Evolutionary conservation across 2,888 invertebrate species (phyloP).

Genomic region (Caenorhabditis sulstoni): DNA sequence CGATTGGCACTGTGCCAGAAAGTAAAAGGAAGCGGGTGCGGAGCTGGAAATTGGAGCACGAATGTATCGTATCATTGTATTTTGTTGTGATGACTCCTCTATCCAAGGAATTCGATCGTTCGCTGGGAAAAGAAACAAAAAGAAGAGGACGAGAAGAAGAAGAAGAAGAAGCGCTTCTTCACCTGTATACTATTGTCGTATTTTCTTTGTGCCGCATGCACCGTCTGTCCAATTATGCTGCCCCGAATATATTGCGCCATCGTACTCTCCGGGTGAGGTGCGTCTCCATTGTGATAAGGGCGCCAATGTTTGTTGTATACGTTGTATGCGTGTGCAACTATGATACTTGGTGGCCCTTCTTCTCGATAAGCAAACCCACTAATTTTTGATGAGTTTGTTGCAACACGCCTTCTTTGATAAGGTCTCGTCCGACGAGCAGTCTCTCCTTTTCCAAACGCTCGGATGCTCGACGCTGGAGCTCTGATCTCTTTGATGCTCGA

Average conservation of each 20-base stretch:
- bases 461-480: not conserved
- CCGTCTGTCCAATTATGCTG: slow-evolving; percentile 46
- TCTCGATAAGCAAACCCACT: slow-evolving; percentile 37
- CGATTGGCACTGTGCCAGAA: slow-evolving; percentile 35
- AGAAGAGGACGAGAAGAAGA: not conserved
- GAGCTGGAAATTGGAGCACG: slow-evolving; percentile 1
- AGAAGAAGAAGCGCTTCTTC: slow-evolving; percentile 5
- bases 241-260: slow-evolving; percentile 32
- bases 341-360: slow-evolving; percentile 10
- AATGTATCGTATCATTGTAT: slow-evolving; percentile 32
- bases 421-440: not conserved
- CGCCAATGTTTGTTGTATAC: slow-evolving; percentile 54
- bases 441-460: slow-evolving; percentile 7
- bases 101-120: slow-evolving; percentile 7
- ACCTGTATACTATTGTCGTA: slow-evolving; percentile 21
- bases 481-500: slow-evolving; percentile 4
- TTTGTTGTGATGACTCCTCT: slow-evolving; percentile 43
- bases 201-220: slow-evolving; percentile 25
- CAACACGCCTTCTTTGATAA: slow-evolving; percentile 5
- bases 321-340: slow-evolving; percentile 12
- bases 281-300: slow-evolving; percentile 51
- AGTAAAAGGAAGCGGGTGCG: not conserved
- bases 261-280: slow-evolving; percentile 41
- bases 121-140: slow-evolving; percentile 32
- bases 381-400: slow-evolving; percentile 52